Conservation (phyloP, 2,888 invertebrate species). For the Pachycephus smyrnensis region DNA sequence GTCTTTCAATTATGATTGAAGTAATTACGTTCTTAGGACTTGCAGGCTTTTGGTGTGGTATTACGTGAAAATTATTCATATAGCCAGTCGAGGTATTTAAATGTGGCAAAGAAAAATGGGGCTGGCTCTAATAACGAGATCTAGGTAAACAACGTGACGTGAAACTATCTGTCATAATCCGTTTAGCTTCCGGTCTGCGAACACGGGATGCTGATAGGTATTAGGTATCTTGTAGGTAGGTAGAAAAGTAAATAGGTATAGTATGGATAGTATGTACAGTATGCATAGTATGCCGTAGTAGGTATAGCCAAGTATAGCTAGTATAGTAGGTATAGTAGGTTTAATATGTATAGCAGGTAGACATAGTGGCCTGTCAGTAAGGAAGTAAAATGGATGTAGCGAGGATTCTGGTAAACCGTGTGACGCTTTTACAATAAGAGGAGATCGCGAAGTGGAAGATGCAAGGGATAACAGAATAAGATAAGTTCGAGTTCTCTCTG, state of each 20-base stretch:
- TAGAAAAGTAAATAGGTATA: neutral
- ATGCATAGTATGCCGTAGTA: neutral
- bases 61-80: too few relatives aligned
- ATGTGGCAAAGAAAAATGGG: neutral
- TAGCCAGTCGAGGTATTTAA: neutral
- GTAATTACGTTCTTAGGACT: too few relatives aligned
- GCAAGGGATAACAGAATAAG: neutral
- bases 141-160: neutral
- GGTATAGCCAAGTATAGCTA: too few relatives aligned
- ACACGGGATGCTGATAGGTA: neutral
- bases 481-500: neutral
- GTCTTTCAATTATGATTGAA: too few relatives aligned
- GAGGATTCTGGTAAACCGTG: neutral
- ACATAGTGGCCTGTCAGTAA: too few relatives aligned
- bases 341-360: too few relatives aligned
- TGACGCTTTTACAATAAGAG: neutral
- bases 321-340: too few relatives aligned
- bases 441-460: neutral
- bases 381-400: neutral
- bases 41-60: too few relatives aligned
- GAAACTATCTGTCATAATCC: neutral
- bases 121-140: neutral
- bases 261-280: neutral
- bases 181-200: neutral
- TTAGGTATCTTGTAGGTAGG: neutral